phyloP scores from a whole-genome alignment of 2,888 invertebrate genomes.

The Zootermopsis nevadensis region DNA sequence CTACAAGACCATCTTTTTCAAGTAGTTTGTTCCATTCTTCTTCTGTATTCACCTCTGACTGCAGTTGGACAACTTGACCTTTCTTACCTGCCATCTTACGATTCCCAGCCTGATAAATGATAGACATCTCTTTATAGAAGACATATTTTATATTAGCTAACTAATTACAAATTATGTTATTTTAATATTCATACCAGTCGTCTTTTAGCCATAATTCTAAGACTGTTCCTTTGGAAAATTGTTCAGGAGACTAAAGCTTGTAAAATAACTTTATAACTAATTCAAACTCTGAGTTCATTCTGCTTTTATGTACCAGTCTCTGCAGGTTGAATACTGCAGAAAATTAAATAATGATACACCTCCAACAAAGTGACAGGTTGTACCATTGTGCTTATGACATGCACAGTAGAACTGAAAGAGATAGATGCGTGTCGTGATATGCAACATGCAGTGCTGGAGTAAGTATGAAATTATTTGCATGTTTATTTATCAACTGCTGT shows the following conservation, averaged over 20 bases:
- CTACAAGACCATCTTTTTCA: slow-evolving; percentile 78
- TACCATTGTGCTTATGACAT: slow-evolving; percentile 25
- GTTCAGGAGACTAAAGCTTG: background rate
- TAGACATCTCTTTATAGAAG: background rate
- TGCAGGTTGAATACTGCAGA: slow-evolving; percentile 16
- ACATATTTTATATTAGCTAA: background rate
- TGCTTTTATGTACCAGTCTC: slow-evolving; percentile 13
- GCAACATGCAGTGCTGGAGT: background rate
- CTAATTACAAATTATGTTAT: background rate
- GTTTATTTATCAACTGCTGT: slow-evolving; percentile 6
- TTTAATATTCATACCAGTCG: background rate
- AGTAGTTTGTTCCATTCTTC: slow-evolving; percentile 88
- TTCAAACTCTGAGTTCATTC: background rate
- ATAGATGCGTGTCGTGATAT: slow-evolving; percentile 7
- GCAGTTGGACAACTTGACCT: slow-evolving; percentile 79
- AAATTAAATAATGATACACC: slow-evolving; percentile 28
- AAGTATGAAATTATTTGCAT: background rate
- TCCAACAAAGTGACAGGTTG: slow-evolving; percentile 11
- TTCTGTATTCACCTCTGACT: slow-evolving; percentile 82
- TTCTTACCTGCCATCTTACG: slow-evolving; percentile 72
- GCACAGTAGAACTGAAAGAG: slow-evolving; percentile 16
- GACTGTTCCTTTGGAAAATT: background rate
- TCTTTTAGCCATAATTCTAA: slow-evolving; percentile 4
- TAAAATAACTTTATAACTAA: background rate
- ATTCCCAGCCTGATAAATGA: slow-evolving; percentile 34